These are phyloP conservation scores for Sitophilus oryzae DNA, from an alignment of 1,140 invertebrate genomes.

Conservation along the genomic window DNA sequence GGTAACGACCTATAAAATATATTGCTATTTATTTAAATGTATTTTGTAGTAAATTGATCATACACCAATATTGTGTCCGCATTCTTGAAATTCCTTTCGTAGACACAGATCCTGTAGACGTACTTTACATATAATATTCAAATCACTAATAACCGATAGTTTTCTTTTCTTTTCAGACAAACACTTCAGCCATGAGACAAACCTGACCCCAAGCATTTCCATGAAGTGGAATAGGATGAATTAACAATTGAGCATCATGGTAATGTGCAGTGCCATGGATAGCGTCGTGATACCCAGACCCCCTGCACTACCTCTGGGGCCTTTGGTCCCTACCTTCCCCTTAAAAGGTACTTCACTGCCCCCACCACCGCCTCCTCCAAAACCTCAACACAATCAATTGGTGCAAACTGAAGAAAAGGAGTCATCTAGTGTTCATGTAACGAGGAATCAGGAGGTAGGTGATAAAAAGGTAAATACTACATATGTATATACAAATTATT, in stretches of 20 bases:
- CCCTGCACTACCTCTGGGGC: slow-evolving; percentile 17
- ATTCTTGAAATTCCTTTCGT: too few species aligned
- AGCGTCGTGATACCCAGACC: slow-evolving; percentile 23
- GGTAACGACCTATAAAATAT: too few species aligned
- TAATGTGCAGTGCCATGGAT: slow-evolving; percentile 29
- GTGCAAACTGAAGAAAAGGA: not conserved
- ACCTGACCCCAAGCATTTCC: too few species aligned
- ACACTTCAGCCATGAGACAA: too few species aligned
- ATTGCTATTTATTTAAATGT: too few species aligned
- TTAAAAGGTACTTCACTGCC: slow-evolving; percentile 7
- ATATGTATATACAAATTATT: not conserved
- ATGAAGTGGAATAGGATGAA: not conserved
- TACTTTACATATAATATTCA: too few species aligned
- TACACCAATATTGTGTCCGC: too few species aligned
- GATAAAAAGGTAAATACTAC: slow-evolving; percentile 5
- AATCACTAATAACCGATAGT: too few species aligned
- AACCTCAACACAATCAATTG: not conserved
- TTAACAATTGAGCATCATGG: slow-evolving; percentile 13
- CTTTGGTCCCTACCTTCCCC: slow-evolving; percentile 7
- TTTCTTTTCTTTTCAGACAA: too few species aligned
- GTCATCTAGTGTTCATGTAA: slow-evolving; percentile 2
- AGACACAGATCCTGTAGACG: too few species aligned
- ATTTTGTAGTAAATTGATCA: too few species aligned
- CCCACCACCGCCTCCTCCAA: slow-evolving; percentile 11
- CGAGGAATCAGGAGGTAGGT: slow-evolving; percentile 6